Evolutionary conservation across 1,140 invertebrate species (phyloP).

Genomic region (Drosophila nigrodunni): DNA sequence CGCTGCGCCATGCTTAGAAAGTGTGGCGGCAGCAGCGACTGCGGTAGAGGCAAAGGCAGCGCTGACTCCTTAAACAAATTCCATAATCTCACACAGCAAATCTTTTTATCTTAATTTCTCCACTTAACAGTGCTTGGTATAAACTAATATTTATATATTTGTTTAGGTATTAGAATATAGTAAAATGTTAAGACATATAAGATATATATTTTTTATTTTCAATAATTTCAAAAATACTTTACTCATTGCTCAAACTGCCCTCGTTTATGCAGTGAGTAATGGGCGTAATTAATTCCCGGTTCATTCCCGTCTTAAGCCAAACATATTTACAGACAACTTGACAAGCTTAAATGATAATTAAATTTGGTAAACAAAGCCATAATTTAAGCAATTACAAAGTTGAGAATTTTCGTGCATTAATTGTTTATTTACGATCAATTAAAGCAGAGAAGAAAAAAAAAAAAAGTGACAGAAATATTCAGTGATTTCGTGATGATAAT

Average conservation of each 20-base stretch:
- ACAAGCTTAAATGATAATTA: background rate
- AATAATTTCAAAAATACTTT: too few species aligned
- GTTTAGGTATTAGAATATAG: too few species aligned
- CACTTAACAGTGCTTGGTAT: background rate
- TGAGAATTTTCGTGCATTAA: conserved; percentile 14
- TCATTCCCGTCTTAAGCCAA: background rate
- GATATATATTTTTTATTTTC: too few species aligned
- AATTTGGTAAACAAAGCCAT: background rate
- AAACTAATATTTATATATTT: too few species aligned
- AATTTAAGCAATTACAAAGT: conserved; percentile 18
- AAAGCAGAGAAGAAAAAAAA: background rate
- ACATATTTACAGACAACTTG: background rate
- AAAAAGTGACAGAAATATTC: background rate
- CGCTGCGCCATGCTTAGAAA: conserved; percentile 55
- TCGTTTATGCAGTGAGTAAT: background rate
- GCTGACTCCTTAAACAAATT: conserved; percentile 21
- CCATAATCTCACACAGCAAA: conserved; percentile 18
- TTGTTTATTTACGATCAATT: conserved; percentile 10
- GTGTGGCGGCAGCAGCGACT: conserved; percentile 41
- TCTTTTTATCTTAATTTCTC: conserved; percentile 12
- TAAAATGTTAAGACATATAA: too few species aligned
- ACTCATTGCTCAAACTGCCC: background rate
- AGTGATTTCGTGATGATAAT: background rate
- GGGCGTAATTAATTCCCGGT: background rate
- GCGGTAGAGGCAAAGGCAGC: too few species aligned